Conservation (phyloP, 2,113 vertebrate genomes). For the Anolis carolinensis region DNA sequence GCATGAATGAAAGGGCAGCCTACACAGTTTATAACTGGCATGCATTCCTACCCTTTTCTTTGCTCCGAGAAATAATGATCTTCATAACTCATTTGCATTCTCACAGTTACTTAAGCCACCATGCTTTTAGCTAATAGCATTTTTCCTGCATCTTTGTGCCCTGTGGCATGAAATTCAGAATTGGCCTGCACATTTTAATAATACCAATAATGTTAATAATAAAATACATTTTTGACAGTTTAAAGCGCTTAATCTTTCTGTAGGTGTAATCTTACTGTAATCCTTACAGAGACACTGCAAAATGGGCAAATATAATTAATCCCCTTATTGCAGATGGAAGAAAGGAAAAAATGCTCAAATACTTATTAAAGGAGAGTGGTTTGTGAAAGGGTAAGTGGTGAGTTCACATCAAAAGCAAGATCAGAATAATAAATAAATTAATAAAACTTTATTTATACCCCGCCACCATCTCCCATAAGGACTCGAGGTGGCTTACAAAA, state of each 20-base stretch:
- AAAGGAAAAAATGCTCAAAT: no score
- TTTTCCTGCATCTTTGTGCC: not conserved
- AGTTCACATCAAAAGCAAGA: not conserved
- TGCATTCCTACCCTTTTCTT: not conserved
- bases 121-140: not conserved
- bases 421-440: not conserved
- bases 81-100: not conserved
- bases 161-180: not conserved
- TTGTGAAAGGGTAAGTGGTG: not conserved
- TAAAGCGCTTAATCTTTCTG: not conserved
- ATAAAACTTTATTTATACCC: no score
- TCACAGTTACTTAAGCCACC: not conserved
- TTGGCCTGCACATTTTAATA: not conserved
- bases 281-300: not conserved
- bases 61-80: not conserved
- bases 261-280: constrained; percentile 31
- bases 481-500: no score
- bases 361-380: no score
- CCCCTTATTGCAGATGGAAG: not conserved
- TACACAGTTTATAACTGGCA: constrained; percentile 3
- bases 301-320: not conserved
- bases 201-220: not conserved
- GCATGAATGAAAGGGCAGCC: constrained; percentile 2
- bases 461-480: no score
- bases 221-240: not conserved